Evolutionary conservation across 35 echinoderm and acorn worm species (phyloP), one percentile per base, ranked within the genome.

Genomic region (Ptychodera flava): DNA sequence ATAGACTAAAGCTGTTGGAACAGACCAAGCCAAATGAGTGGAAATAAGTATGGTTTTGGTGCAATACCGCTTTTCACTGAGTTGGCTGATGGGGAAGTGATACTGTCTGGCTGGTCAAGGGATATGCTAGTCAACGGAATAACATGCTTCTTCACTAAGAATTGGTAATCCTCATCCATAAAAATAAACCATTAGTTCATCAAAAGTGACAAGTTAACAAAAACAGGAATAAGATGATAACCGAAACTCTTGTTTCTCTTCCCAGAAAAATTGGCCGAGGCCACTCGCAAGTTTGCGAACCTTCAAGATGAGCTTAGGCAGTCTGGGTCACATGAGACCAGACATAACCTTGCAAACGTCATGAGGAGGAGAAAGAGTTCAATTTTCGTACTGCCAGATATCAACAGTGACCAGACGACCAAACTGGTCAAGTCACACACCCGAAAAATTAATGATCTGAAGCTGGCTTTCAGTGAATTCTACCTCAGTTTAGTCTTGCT

Each of bases 381-480:
- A 16, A 85, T 98, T 30, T 94, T 98, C 85, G 35, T 94, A 28
- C 31, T 79, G 15, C 45, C 45, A 64, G 87, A 92, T 6, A 86
- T 82, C 10, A 77, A 90, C 81, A 89, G 38, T 36, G 88, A 93
- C 35, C 30, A 82, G 52, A 78, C 84, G 35, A 91, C 81, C 15
- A 64, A 64, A 64, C 6, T 64, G 22, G 85, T 92, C 29, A 94
- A 92, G 76, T 90, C 90, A 15, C 88, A 92, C 35, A 93, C 89
- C 29, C 85, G 93, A 45, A 92, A 92, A 81, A 86, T 94, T 16
- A 78, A 89, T 16, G 95, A 98, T 79, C 87, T 98, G 34, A 94
- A 94, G 78, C 93, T 98, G 90, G 95, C 95, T 36, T 94, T 98
- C 78, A 98, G 85, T n/a, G 95, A 98, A 77, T 94, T 98, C 35